These are phyloP conservation scores for Bradypodion ventrale DNA, from an alignment of 2,797 vertebrate species.

Conservation along the genomic window DNA sequence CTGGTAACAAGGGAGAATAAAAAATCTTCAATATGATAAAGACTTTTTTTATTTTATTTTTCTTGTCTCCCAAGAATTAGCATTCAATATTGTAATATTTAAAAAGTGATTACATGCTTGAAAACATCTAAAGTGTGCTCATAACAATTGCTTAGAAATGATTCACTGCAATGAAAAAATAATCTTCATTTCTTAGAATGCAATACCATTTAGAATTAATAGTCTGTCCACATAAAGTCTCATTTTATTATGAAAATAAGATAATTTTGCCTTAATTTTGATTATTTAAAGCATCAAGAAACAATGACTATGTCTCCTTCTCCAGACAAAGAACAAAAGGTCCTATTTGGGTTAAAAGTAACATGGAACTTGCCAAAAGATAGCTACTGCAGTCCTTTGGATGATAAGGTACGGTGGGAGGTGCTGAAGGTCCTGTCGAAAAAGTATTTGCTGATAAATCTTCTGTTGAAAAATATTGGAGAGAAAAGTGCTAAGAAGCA, in stretches of 20 bases:
- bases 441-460: no score
- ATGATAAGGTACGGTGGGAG: no score
- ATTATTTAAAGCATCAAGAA: constrained; percentile 1
- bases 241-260: not conserved
- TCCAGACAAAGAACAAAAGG: no score
- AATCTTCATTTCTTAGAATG: not conserved
- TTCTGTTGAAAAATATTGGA: no score
- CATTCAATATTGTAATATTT: not conserved
- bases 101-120: not conserved
- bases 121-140: constrained; percentile 19
- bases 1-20: no score
- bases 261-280: not conserved
- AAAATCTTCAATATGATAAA: no score
- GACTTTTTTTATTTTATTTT: not conserved
- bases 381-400: no score
- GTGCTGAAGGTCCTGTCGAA: no score
- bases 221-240: constrained; percentile 17
- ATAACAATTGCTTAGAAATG: not conserved
- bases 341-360: no score
- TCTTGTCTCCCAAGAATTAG: not conserved
- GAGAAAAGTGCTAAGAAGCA: no score
- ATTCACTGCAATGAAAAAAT: not conserved
- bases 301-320: not conserved
- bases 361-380: no score
- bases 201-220: not conserved